These are phyloP conservation scores for Oncorhynchus keta DNA, from an alignment of 2,113 vertebrate genomes.

Conservation along the genomic window DNA sequence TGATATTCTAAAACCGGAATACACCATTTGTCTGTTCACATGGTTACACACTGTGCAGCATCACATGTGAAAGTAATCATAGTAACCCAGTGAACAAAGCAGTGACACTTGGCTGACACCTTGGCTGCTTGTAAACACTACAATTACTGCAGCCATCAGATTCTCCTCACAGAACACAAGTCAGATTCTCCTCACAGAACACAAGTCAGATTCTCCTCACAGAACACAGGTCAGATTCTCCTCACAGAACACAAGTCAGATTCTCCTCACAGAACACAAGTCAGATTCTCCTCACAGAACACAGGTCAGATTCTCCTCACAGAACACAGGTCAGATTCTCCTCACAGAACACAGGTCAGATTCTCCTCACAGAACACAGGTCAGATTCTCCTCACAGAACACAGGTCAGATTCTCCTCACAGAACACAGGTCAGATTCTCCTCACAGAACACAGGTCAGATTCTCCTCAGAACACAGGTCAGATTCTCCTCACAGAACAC, in stretches of 20 bases:
- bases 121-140: slow-evolving; percentile 63
- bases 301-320: slow-evolving; percentile 18
- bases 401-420: slow-evolving; percentile 15
- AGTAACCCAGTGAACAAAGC: slow-evolving; percentile 29
- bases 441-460: no score
- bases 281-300: slow-evolving; percentile 39
- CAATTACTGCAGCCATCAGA: slow-evolving; percentile 26
- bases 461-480: no score
- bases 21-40: slow-evolving; percentile 38
- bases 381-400: not conserved
- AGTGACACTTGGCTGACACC: slow-evolving; percentile 58
- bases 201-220: slow-evolving; percentile 32
- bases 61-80: slow-evolving; percentile 40
- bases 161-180: slow-evolving; percentile 45
- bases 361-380: not conserved
- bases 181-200: slow-evolving; percentile 42
- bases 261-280: not conserved
- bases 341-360: slow-evolving; percentile 39
- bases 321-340: not conserved
- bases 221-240: slow-evolving; percentile 34
- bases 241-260: no score
- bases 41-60: slow-evolving; percentile 43
- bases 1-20: slow-evolving; percentile 4
- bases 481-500: slow-evolving; percentile 31
- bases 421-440: slow-evolving; percentile 34